Conservation (phyloP, 2,888 invertebrate species). For the Idaea aversata region DNA sequence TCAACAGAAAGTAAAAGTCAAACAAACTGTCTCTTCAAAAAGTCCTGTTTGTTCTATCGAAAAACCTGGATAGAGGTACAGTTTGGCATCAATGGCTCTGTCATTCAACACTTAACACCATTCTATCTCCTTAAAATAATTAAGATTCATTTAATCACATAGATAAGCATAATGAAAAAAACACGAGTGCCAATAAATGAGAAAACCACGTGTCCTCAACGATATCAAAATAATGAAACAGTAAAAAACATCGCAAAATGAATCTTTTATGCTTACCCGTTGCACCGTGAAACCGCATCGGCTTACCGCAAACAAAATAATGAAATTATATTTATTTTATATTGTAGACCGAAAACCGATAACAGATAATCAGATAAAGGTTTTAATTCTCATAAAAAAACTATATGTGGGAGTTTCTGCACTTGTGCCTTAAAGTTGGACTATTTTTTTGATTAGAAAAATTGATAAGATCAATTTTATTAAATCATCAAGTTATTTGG, state of each 20-base stretch:
- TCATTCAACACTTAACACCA: too few species aligned
- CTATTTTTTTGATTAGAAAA: not conserved
- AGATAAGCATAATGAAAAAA: not conserved
- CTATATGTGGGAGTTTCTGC: conserved; percentile 63
- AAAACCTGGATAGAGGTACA: too few species aligned
- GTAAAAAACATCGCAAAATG: conserved; percentile 36
- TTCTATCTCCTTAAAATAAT: too few species aligned
- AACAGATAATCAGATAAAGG: conserved; percentile 76
- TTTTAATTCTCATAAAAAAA: conserved; percentile 60
- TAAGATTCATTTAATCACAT: not conserved
- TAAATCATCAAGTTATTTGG: too few species aligned
- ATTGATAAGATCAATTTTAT: too few species aligned
- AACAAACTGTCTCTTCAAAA: too few species aligned
- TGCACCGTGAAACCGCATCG: conserved; percentile 65
- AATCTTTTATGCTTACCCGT: conserved; percentile 47
- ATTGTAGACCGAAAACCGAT: conserved; percentile 40
- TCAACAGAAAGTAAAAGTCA: too few species aligned
- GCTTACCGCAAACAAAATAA: conserved; percentile 54
- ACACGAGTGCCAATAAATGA: not conserved
- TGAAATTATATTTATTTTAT: conserved; percentile 53
- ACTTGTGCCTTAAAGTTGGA: conserved; percentile 44
- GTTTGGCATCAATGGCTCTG: too few species aligned
- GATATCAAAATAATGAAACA: conserved; percentile 15
- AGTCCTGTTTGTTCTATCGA: too few species aligned
- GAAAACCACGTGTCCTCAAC: conserved; percentile 21